These are phyloP conservation scores for Corapipo altera DNA, from an alignment of 2,113 vertebrate genomes.

Conservation along the genomic window DNA sequence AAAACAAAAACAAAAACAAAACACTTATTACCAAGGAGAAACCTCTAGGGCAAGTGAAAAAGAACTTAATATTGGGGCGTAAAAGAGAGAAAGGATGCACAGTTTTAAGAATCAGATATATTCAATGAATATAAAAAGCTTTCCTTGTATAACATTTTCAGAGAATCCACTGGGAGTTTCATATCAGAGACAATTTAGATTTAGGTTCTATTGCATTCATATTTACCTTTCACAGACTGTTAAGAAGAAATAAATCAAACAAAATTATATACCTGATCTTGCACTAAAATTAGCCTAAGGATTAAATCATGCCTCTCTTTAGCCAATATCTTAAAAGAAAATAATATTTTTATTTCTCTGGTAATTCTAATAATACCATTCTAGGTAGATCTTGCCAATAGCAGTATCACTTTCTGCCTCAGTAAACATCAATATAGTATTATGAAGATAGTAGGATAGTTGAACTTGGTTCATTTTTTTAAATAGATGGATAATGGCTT, in stretches of 20 bases:
- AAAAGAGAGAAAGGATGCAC: not conserved
- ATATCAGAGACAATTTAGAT: not conserved
- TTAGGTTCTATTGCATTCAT: not conserved
- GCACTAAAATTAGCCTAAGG: not conserved
- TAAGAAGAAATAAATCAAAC: not conserved
- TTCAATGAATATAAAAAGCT: not conserved
- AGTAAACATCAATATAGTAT: not conserved
- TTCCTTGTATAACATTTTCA: not conserved
- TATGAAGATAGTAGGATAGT: not conserved
- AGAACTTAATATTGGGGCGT: not conserved
- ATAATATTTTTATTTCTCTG: not conserved
- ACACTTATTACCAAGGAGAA: not conserved
- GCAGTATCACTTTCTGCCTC: not conserved
- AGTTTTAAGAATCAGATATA: not conserved
- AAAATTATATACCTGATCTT: not conserved
- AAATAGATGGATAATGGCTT: not conserved
- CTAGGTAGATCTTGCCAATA: not conserved
- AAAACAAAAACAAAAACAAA: no score
- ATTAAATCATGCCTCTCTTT: not conserved
- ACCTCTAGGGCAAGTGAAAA: not conserved
- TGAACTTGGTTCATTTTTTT: not conserved
- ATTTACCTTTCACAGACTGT: not conserved
- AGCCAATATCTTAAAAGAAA: not conserved
- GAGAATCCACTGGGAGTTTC: not conserved
- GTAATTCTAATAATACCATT: not conserved